Evolutionary conservation across 2,113 vertebrate genomes (phyloP).

Genomic region (Heptranchias perlo): DNA sequence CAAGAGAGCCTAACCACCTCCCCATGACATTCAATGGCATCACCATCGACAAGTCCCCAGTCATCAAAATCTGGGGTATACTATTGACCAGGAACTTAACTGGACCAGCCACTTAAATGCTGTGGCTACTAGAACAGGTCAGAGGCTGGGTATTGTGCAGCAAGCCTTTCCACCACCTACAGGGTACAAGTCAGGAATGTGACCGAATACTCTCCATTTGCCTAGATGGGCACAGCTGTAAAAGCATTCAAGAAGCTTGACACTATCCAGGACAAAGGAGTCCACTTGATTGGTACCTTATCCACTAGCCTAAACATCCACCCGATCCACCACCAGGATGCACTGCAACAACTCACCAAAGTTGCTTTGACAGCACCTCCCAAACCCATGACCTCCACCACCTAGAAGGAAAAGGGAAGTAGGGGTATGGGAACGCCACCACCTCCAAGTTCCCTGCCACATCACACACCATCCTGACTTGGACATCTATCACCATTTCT

Average conservation of each 20-base stretch:
- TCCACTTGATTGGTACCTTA: neutral
- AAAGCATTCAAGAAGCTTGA: neutral
- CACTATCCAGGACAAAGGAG: neutral
- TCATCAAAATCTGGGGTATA: neutral
- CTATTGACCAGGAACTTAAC: neutral
- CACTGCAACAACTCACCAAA: neutral
- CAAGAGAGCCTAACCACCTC: too few relatives aligned
- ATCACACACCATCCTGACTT: neutral
- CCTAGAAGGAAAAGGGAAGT: too few relatives aligned
- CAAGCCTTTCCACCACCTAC: neutral
- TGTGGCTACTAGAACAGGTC: neutral
- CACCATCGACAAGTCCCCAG: too few relatives aligned
- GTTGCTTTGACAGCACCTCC: neutral
- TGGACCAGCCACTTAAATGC: neutral
- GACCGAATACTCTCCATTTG: neutral
- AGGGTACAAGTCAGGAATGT: neutral
- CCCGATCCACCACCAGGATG: neutral
- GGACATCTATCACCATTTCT: neutral
- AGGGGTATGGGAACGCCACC: neutral
- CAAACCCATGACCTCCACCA: neutral
- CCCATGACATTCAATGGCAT: too few relatives aligned
- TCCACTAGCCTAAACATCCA: neutral
- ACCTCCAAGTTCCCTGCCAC: neutral
- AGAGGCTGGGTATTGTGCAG: neutral
- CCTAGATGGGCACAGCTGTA: neutral